Percentiles rank a stretch among this genome's conserved stretches.
phyloP scores from a whole-genome alignment of 2,113 vertebrate species.

The Zosterops lateralis region DNA sequence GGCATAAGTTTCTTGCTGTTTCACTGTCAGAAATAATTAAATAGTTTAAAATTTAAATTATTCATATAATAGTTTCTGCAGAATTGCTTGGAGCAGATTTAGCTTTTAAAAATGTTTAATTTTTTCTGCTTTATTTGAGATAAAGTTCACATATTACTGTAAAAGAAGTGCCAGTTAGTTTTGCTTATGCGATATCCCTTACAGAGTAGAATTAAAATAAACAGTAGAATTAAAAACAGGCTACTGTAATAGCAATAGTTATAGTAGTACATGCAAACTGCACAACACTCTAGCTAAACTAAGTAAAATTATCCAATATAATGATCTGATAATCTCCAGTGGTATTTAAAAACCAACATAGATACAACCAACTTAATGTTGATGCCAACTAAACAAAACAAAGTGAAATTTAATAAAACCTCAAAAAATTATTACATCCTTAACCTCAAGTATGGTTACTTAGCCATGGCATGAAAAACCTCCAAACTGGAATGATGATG shows the following conservation, averaged over 20 bases:
- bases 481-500: not conserved
- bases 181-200: not conserved
- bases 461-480: not conserved
- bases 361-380: not conserved
- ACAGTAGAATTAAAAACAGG: too few species aligned
- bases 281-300: not conserved
- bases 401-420: not conserved
- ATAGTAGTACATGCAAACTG: not conserved
- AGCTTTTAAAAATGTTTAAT: not conserved
- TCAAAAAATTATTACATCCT: not conserved
- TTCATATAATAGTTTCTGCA: conserved; percentile 16
- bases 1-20: conserved; percentile 32
- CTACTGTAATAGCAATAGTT: not conserved
- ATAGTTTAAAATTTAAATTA: conserved; percentile 54
- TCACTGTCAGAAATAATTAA: conserved; percentile 52
- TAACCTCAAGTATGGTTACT: not conserved
- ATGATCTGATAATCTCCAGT: not conserved
- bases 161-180: not conserved
- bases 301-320: not conserved
- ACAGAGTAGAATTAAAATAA: not conserved
- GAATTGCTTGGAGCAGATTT: conserved; percentile 18
- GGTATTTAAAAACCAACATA: not conserved
- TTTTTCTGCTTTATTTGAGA: conserved; percentile 45
- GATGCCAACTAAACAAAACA: not conserved
- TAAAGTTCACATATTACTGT: not conserved